Evolutionary conservation across 2,113 vertebrate species (phyloP), one percentile per base, ranked within the genome.

Genomic region (Cepphus grylle): DNA sequence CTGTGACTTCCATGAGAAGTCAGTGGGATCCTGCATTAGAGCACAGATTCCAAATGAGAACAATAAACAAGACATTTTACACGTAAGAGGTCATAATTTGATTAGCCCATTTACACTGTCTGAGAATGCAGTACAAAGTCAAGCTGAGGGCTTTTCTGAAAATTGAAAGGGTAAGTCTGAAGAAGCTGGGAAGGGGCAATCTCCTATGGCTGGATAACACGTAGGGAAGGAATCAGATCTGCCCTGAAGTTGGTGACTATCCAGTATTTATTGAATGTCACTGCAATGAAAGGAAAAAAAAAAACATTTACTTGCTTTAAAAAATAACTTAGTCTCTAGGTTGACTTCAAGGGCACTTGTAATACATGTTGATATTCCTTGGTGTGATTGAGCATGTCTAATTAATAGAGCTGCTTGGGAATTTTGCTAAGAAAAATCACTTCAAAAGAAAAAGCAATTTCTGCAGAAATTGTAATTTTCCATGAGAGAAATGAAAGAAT

Each of bases 381-480:
- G n/a, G 67, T 76, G 27, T 90, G 63, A 88, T 34, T 84, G 43
- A 94, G 50, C 72, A 74, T 81, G 42, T 83, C 82, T 92, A 97
- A 95, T 96, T 94, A 93, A 88, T 92, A 88, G 27, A 88, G 21
- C 26, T 96, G 34, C 67, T 96, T 74, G 72, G 76, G 55, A 95
- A 87, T 56, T 96, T 84, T 83, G 45, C 59, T 73, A 59, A 88
- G 79, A 93, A 92, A 94, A 94, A 77, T 59, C 32, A 78, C 58
- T 95, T 95, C 74, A 93, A 93, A 95, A 92, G 88, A 55, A 91
- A 93, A 95, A 59, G 34, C 18, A 78, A 26, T 84, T 88, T 96
- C 77, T 91, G 61, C 36, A 89, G 70, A 88, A 95, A 90, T 49
- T 79, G 21, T 86, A 86, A 81, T 92, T 67, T 86, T 96, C 69